Evolutionary conservation across 2,797 vertebrate genomes (phyloP).

Genomic region (Garrulus glandarius): DNA sequence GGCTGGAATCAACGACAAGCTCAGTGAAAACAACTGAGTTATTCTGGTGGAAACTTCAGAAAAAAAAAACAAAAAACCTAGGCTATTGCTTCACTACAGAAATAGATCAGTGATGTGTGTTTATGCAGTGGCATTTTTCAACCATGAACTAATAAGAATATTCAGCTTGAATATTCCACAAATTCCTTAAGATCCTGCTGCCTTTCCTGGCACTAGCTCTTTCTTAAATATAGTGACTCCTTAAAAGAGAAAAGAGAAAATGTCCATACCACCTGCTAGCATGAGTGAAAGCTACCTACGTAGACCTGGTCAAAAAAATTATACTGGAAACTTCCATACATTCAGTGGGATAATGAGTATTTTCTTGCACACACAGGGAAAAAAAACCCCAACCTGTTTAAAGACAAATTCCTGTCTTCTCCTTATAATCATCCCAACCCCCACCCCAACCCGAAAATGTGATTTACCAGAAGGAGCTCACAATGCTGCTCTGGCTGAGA

Average conservation of each 20-base stretch:
- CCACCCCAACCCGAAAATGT: conserved; percentile 26
- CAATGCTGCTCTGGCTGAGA: conserved; percentile 62
- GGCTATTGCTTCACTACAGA: not conserved
- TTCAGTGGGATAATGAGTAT: not conserved
- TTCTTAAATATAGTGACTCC: not conserved
- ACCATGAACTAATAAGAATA: conserved; percentile 8
- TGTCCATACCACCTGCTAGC: not conserved
- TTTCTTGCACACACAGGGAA: not conserved
- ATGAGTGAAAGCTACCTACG: not conserved
- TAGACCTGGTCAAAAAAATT: not conserved
- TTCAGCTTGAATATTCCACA: conserved; percentile 8
- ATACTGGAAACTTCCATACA: not conserved
- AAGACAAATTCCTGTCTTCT: conserved; percentile 16
- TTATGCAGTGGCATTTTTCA: conserved; percentile 33
- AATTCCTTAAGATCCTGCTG: not conserved
- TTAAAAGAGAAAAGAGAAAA: conserved; percentile 4
- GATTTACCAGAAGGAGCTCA: conserved; percentile 66
- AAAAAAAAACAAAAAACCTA: not conserved
- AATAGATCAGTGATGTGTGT: conserved; percentile 7
- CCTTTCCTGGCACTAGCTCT: not conserved
- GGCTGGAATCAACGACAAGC: not conserved
- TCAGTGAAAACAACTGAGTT: not conserved
- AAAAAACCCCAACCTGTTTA: not conserved
- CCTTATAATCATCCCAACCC: not conserved
- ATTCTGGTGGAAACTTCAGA: conserved; percentile 4